These are phyloP conservation scores for Cheilosia urbana DNA, from an alignment of 2,888 invertebrate species.

Conservation along the genomic window DNA sequence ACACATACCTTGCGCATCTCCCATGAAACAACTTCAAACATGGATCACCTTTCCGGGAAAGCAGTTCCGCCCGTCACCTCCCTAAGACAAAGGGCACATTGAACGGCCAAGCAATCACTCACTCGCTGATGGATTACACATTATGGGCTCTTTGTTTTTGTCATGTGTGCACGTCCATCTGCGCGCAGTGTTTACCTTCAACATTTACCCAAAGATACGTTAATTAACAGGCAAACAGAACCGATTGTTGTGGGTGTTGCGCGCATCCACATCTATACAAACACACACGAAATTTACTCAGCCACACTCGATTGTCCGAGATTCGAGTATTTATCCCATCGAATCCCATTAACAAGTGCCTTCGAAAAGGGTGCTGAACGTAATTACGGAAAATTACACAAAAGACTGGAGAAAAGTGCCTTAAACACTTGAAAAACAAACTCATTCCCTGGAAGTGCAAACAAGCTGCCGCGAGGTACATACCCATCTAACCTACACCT, in stretches of 20 bases:
- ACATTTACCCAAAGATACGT: conserved; percentile 34
- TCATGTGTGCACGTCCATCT: conserved; percentile 27
- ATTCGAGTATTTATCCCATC: conserved; percentile 67
- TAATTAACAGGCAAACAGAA: conserved; percentile 71
- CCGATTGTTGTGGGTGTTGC: conserved; percentile 71
- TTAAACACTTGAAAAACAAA: conserved; percentile 69
- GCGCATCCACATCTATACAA: conserved; percentile 6
- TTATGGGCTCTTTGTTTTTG: conserved; percentile 18
- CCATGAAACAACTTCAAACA: conserved; percentile 12
- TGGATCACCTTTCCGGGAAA: conserved; percentile 32
- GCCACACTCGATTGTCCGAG: conserved; percentile 41
- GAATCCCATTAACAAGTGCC: conserved; percentile 69
- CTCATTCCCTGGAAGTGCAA: conserved; percentile 69
- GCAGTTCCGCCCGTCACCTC: conserved; percentile 30
- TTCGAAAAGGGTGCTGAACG: conserved; percentile 55
- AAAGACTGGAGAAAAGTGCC: conserved; percentile 39
- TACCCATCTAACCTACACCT: conserved; percentile 36
- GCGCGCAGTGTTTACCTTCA: conserved; percentile 29
- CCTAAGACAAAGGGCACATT: conserved; percentile 51
- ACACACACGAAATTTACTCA: conserved; percentile 13
- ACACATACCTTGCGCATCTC: background rate
- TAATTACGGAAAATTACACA: conserved; percentile 67
- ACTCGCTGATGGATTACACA: conserved; percentile 64
- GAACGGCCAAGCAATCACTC: conserved; percentile 67
- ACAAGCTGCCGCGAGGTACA: conserved; percentile 50